Conservation (phyloP, 2,888 invertebrate genomes). For the Dasypogon diadema region DNA sequence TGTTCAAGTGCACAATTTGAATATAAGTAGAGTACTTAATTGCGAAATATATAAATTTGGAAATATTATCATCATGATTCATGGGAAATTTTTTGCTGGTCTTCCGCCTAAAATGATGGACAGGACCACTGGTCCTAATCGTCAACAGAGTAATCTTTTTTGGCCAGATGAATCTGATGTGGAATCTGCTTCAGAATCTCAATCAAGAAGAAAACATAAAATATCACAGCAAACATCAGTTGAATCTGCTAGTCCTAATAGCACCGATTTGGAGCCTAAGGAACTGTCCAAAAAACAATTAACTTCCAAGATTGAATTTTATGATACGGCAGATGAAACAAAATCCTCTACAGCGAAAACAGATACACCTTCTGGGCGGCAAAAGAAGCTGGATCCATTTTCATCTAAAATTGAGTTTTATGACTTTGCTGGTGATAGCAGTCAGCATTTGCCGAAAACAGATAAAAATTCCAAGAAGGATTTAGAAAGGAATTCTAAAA, state of each 20-base stretch:
- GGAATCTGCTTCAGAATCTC: constrained; percentile 62
- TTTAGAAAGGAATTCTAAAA: constrained; percentile 62
- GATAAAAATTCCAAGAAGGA: constrained; percentile 65
- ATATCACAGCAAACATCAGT: constrained; percentile 33
- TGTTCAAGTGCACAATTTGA: constrained; percentile 53
- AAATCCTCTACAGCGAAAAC: constrained; percentile 54
- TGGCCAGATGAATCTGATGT: constrained; percentile 67
- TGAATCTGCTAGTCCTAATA: constrained; percentile 22
- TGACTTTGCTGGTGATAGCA: constrained; percentile 62
- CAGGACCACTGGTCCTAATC: constrained; percentile 61
- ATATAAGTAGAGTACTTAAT: background rate
- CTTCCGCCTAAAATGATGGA: constrained; percentile 67
- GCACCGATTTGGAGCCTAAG: constrained; percentile 60
- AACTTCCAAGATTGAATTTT: constrained; percentile 67
- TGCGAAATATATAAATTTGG: background rate
- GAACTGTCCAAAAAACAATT: constrained; percentile 66
- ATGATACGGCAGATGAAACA: constrained; percentile 61
- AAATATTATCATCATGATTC: constrained; percentile 63
- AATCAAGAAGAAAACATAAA: constrained; percentile 59
- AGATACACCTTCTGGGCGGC: background rate
- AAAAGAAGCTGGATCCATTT: constrained; percentile 60
- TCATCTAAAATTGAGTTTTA: constrained; percentile 66
- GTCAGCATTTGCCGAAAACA: constrained; percentile 59
- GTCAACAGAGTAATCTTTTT: constrained; percentile 66
- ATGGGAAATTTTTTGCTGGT: constrained; percentile 68